These are phyloP conservation scores for Phrynocephalus forsythii DNA, from an alignment of 2,797 vertebrate genomes.

Conservation along the genomic window DNA sequence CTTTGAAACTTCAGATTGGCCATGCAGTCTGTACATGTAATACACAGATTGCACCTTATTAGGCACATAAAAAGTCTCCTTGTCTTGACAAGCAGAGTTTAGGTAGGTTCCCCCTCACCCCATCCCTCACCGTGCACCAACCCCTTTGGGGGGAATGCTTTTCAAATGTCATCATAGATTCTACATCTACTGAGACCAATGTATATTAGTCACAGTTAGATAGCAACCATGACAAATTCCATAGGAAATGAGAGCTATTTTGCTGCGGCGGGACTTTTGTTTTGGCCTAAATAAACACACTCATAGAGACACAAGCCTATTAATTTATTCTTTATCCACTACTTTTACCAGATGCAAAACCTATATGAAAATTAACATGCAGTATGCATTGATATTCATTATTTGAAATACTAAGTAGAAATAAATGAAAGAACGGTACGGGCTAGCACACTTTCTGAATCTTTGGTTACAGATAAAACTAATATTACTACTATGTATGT, in stretches of 20 bases:
- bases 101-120: not conserved
- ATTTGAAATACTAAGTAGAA: too few relatives aligned
- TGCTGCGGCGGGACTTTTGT: constrained; percentile 8
- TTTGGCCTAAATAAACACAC: not conserved
- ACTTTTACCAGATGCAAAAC: not conserved
- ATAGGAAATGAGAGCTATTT: constrained; percentile 25
- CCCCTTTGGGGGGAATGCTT: not conserved
- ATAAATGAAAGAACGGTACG: too few relatives aligned
- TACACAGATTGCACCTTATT: constrained; percentile 9
- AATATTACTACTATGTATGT: too few relatives aligned
- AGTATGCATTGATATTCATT: not conserved
- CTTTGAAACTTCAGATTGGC: not conserved
- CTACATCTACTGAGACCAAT: constrained; percentile 31
- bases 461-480: too few relatives aligned
- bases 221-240: constrained; percentile 19
- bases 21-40: constrained; percentile 2
- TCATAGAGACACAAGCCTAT: too few relatives aligned
- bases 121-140: too few relatives aligned
- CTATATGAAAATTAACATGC: not conserved
- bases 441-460: too few relatives aligned
- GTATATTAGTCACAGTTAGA: constrained; percentile 21
- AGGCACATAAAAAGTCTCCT: not conserved
- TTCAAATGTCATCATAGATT: constrained; percentile 29
- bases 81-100: constrained; percentile 8
- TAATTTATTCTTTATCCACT: not conserved